Evolutionary conservation across 2,113 vertebrate species (phyloP).

Genomic region (Isurus oxyrinchus): DNA sequence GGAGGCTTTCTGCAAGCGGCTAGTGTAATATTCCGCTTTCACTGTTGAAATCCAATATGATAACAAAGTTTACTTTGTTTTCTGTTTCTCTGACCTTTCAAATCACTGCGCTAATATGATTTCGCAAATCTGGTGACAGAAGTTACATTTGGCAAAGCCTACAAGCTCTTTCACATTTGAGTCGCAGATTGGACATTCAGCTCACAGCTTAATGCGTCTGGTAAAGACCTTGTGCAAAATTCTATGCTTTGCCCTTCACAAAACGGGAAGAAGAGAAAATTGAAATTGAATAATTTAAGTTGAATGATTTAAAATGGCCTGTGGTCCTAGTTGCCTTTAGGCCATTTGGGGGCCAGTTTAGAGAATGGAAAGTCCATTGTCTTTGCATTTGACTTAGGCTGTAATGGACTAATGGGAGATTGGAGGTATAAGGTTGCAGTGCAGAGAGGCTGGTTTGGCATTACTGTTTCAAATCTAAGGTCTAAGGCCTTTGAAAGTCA

Average conservation of each 20-base stretch:
- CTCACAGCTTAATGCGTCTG: not conserved
- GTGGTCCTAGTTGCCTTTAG: no score
- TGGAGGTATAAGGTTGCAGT: not conserved
- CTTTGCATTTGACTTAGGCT: not conserved
- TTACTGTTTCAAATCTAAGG: not conserved
- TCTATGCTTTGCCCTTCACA: not conserved
- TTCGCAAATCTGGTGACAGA: not conserved
- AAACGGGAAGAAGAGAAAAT: not conserved
- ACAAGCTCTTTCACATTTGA: not conserved
- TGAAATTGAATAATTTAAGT: not conserved
- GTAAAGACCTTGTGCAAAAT: not conserved
- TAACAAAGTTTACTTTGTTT: not conserved
- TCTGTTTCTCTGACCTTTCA: not conserved
- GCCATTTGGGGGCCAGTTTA: not conserved
- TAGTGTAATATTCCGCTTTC: not conserved
- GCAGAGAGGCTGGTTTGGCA: not conserved
- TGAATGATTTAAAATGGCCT: not conserved
- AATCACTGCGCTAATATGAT: not conserved
- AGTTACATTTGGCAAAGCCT: not conserved
- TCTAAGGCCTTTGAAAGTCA: not conserved
- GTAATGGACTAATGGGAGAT: not conserved
- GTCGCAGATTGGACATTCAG: not conserved
- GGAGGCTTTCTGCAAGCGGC: not conserved
- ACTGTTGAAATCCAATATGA: not conserved
- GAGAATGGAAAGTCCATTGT: not conserved